Base-by-base conservation (phyloP, 1,140 invertebrate species). In the Zaprionus davidi region DNA sequence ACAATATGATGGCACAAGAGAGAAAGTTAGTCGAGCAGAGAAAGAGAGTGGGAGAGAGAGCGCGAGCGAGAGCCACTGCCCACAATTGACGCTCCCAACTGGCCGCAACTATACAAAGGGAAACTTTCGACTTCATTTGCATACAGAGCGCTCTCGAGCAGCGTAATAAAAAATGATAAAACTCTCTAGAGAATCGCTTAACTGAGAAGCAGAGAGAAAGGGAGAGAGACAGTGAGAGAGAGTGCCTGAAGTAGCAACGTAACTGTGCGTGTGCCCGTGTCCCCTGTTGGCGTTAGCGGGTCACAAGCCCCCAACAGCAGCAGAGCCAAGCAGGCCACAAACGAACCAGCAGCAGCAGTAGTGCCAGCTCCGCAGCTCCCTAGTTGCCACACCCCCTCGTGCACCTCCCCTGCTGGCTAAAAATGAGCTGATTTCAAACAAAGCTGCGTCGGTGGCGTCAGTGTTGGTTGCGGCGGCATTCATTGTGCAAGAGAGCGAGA, bases 121-220 rank as follows among this genome's bases (percentile, higher is more conserved):
- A 90, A 90, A 90, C 85, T 90, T 90, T 90, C 85, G 76, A 82
- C 86, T 90, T 90, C 85, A 90, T 90, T 90, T 90, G 85, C 85
- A 90, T 90, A 90, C 85, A 90, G 90, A 90, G 85, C 86, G 85
- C 85, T 85, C 85, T 90, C 85, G 81, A 90, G 85, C 88, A 90
- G 77, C 77, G 85, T 85, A 90, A 90, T 90, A 90, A 90, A 88
- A 90, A 90, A 90, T 90, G 85, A 90, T 90, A 90, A 90, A 90
- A 90, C 83, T 81, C 85, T 90, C 85, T 17, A 59, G 82, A 82
- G 83, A 86, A 67, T 15, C 55, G 49, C 59, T 51, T 9, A 59
- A 58, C 57, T 13, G 46, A 34, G 41, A 55, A 59, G 56, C 49
- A 24, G 60, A 36, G 24, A 22, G 13, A 34, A 20, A 46, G 51